Conservation (phyloP, 2,797 vertebrate genomes). For the Chiloscyllium punctatum region DNA sequence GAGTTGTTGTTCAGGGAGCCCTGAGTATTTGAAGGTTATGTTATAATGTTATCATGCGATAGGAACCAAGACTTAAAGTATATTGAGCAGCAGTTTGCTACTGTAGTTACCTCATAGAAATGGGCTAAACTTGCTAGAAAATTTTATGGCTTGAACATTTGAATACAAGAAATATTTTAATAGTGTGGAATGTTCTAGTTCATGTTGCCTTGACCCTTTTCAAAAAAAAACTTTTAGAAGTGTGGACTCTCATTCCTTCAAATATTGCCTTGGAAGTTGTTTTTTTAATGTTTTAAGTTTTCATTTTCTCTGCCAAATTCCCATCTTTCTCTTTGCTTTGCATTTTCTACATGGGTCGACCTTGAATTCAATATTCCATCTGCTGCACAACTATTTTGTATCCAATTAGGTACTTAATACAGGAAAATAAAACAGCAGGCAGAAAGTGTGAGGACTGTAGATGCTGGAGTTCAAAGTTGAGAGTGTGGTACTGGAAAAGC, state of each 20-base stretch:
- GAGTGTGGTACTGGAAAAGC: too few relatives aligned
- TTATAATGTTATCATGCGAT: not conserved
- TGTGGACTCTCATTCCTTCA: not conserved
- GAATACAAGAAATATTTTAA: not conserved
- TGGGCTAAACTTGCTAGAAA: not conserved
- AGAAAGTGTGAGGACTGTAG: too few relatives aligned
- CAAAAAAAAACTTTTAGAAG: not conserved
- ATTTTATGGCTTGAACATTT: not conserved
- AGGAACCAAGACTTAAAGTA: not conserved
- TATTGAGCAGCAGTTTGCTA: not conserved
- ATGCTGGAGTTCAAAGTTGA: too few relatives aligned
- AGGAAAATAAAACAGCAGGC: not conserved
- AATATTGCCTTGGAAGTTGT: not conserved
- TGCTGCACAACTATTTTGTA: not conserved
- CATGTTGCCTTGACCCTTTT: not conserved
- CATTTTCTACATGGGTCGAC: not conserved
- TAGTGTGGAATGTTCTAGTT: not conserved
- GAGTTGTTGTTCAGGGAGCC: not conserved
- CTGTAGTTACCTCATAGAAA: not conserved
- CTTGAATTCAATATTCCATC: not conserved
- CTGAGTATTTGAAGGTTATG: not conserved
- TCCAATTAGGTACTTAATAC: not conserved
- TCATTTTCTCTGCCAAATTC: not conserved
- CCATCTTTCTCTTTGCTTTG: not conserved
- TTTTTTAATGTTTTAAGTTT: not conserved